Conservation (phyloP, 92 coral and sea anemone species). For the Nematostella vectensis region DNA sequence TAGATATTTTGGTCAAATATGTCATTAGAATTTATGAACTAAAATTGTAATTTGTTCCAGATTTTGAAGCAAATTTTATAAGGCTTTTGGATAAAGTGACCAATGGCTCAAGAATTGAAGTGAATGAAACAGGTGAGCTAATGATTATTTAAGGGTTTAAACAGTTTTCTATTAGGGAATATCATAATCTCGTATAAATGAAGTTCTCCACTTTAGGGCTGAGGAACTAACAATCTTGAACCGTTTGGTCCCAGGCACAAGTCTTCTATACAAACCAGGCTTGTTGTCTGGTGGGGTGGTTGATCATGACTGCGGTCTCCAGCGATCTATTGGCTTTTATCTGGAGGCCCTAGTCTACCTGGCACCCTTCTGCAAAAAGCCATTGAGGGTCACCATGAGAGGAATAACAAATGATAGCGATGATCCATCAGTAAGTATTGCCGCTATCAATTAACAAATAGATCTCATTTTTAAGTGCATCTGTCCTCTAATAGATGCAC, state of each 20-base stretch:
- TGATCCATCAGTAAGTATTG: constrained; percentile 90
- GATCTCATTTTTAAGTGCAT: too few relatives aligned
- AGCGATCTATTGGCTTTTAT: constrained; percentile 85
- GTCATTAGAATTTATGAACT: neutral
- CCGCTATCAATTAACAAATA: too few relatives aligned
- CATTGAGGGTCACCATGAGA: constrained; percentile 66
- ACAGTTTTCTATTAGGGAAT: too few relatives aligned
- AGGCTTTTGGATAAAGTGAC: constrained; percentile 93
- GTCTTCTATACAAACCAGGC: constrained; percentile 89
- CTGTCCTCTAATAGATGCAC: too few relatives aligned
- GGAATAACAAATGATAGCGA: constrained; percentile 85
- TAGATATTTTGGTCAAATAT: constrained; percentile 10
- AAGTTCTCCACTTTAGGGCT: too few relatives aligned
- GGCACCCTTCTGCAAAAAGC: constrained; percentile 97
- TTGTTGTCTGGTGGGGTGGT: constrained; percentile 81
- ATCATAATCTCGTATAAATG: too few relatives aligned
- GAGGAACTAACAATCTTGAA: too few relatives aligned
- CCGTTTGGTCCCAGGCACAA: too few relatives aligned
- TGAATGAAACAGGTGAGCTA: constrained; percentile 90
- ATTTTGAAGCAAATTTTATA: constrained; percentile 95
- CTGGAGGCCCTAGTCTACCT: constrained; percentile 78
- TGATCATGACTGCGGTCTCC: constrained; percentile 86
- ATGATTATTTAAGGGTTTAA: too few relatives aligned
- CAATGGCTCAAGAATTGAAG: constrained; percentile 95
- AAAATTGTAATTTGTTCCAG: constrained; percentile 19